Evolutionary conservation across 2,888 invertebrate species (phyloP), one percentile per base, ranked within the genome.

Genomic region (Ochlodes sylvanus): DNA sequence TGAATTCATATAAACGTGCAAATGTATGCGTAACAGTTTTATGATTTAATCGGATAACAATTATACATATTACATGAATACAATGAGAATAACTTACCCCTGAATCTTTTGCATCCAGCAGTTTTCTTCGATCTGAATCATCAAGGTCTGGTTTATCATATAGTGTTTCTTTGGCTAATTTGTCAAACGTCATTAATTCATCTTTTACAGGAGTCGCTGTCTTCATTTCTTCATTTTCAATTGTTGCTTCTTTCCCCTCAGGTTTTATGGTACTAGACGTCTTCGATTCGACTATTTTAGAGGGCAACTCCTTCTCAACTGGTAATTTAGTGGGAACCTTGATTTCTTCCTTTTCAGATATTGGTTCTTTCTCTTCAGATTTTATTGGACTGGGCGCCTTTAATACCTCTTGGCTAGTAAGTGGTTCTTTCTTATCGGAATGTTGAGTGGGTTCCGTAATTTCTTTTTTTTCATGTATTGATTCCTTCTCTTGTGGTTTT

Each of bases 351-450:
- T 32, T 55, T 5, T 19, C 42, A 61, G 32, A 17, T 2, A 42
- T 66, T 7, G 55, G 50, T 52, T 57, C 47, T 34, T 67, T 44
- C 32, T 58, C 52, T n/a, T 57, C 62, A 38, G 17, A 15, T 17
- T 17, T 64, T 10, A 0, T 42, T n/a, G 56, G 27, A 34, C 12
- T 34, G 12, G 19, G 10, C 47, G 7, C 15, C 64, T 58, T 58
- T 21, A 42, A 17, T 2, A 41, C 27, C 15, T 62, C 41, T 19
- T 55, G 7, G 7, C 57, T 38, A 63, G 14, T 19, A 7, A 60
- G 42, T 15, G 12, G 14, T 0, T 15, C 50, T 41, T 57, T 65
- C 38, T 52, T 15, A 2, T 41, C 10, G 27, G 27, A 34, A 1
- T 10, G n/a, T n/a, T n/a, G 7, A 7, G 38, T 10, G 42, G 2